A percentile compares a stretch with the other conserved stretches of the same genome.
phyloP scores from a whole-genome alignment of 1,140 invertebrate species.

The Propsilocerus akamusi region DNA sequence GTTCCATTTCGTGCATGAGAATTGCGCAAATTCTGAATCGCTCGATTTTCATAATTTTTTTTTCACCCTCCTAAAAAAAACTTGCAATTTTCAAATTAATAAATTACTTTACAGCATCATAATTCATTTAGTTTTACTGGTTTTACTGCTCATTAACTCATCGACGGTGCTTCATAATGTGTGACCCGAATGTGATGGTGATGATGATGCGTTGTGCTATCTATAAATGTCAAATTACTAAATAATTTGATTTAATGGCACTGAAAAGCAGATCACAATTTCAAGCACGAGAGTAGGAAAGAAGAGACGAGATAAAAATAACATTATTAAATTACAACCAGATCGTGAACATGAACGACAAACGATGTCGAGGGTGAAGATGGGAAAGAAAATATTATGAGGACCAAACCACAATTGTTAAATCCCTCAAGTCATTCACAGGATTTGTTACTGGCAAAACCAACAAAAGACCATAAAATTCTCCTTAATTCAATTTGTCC shows the following conservation, averaged over 20 bases:
- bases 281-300: not conserved
- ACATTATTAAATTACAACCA: constrained; percentile 1
- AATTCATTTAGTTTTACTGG: constrained; percentile 1
- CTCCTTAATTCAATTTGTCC: too few relatives aligned
- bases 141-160: not conserved
- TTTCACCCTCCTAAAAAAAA: not conserved
- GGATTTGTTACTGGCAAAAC: too few relatives aligned
- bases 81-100: not conserved
- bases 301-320: not conserved
- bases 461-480: too few relatives aligned
- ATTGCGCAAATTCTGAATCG: not conserved
- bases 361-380: not conserved
- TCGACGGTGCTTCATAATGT: too few relatives aligned
- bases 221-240: constrained; percentile 2
- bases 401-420: not conserved
- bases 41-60: not conserved
- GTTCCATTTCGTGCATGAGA: not conserved
- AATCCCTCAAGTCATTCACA: not conserved
- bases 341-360: not conserved
- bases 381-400: not conserved
- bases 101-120: not conserved
- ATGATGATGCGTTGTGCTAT: constrained; percentile 1
- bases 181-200: too few relatives aligned
- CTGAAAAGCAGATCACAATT: not conserved
- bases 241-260: constrained; percentile 2